Base-by-base conservation (phyloP, 1,140 invertebrate species). In the Drosophila nasuta region DNA sequence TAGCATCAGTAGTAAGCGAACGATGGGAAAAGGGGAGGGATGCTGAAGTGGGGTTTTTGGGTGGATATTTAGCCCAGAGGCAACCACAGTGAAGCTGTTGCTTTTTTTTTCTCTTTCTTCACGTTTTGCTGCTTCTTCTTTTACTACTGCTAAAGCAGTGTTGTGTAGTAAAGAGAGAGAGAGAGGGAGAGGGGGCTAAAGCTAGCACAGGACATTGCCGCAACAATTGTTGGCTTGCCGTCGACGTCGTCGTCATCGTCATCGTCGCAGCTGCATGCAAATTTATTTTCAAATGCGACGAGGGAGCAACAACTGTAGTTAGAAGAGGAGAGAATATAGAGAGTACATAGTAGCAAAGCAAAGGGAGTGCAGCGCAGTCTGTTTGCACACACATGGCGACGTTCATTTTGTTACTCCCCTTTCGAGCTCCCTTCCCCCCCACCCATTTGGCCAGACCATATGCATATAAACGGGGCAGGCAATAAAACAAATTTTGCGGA, bases 271-370 rank as follows among this genome's bases (percentile, higher is more conserved):
- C 56, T 73, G 75, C 69, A 89, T 89, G 85, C 85, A 89, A 88
- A 89, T 88, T 88, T 88, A 89, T 88, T 89, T 88, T 78, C 81
- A 77, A 89, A 89, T 88, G 81, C 77, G 80, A 69, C 77, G 60
- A 88, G 65, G 60, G 69, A 82, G 63, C 64, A 67, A 54, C 57
- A 68, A 62, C 65, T 30, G 67, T 35, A 17, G 45, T 35, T 17
- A 20, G 48, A 20, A 33, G 30, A n/a, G n/a, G n/a, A 51, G n/a
- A 17, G 10, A 13, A 10, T 41, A n/a, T n/a, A n/a, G 46, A 13
- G 41, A 28, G 69, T 25, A 25, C 3, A 25, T 25, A 25, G 20
- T 25, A 25, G 20, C 20, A 3, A 25, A 25, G 20, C 20, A 43
- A 52, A 38, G 28, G 33, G 30, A 8, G 17, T 0, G 46, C 11